These are phyloP conservation scores for Embidobia sp. DNA, from an alignment of 2,888 invertebrate species.

Conservation along the genomic window DNA sequence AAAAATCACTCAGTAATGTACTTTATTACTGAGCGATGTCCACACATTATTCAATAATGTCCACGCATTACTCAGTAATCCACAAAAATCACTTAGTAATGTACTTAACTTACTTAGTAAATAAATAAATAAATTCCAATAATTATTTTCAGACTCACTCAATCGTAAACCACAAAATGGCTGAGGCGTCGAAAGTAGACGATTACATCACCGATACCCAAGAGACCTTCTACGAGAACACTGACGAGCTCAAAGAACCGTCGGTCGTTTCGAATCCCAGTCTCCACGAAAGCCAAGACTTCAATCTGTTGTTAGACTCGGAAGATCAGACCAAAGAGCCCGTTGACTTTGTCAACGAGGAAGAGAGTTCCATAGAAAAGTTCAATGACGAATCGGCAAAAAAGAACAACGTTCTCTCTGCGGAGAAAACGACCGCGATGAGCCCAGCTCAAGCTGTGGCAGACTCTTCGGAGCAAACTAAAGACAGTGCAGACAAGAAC, in stretches of 20 bases:
- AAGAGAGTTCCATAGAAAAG: background rate
- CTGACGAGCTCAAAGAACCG: conserved; percentile 6
- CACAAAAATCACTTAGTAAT: too few species aligned
- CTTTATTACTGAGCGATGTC: too few species aligned
- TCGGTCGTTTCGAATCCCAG: conserved; percentile 15
- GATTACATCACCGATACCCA: conserved; percentile 43
- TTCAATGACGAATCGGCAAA: background rate
- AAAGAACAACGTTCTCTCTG: background rate
- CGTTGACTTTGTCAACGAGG: background rate
- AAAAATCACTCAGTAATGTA: too few species aligned
- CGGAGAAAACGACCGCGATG: background rate
- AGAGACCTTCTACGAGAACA: conserved; percentile 53
- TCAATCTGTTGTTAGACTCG: conserved; percentile 31
- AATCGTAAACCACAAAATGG: too few species aligned
- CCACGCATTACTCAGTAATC: too few species aligned
- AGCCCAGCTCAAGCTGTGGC: background rate
- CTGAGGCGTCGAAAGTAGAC: too few species aligned
- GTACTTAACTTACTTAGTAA: too few species aligned
- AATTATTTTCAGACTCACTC: too few species aligned
- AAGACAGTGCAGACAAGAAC: conserved; percentile 1
- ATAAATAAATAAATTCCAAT: too few species aligned
- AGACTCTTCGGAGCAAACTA: conserved; percentile 7
- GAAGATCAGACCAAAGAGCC: conserved; percentile 19
- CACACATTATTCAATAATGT: too few species aligned
- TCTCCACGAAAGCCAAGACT: conserved; percentile 50